Evolutionary conservation across 1,140 invertebrate genomes (phyloP), one percentile per base, ranked within the genome.

Genomic region (Tetraneura akinire): DNA sequence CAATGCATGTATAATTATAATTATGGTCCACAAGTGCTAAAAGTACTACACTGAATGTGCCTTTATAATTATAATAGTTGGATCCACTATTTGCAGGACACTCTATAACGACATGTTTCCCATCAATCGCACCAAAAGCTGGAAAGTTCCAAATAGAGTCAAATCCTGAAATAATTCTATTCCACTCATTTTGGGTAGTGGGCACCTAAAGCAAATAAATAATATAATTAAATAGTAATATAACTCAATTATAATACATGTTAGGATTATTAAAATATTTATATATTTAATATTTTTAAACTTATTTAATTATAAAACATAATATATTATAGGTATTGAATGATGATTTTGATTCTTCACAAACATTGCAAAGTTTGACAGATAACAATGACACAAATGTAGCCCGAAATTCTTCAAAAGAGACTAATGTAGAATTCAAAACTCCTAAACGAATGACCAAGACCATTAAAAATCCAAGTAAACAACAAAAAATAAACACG

Each of bases 31-130:
- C 76, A 51, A 29, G 29, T 51, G 74, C 23, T 32, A 80, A 82
- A 21, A 89, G 81, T 42, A 88, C 86, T 55, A 87, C 84, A 32
- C 85, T 86, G 83, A 85, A 87, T 82, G 81, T 84, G 0, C 83
- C 60, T 82, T 88, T 88, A 64, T 87, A 87, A 81, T 88, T 88
- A 74, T 82, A 87, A 82, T 82, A 88, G 14, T 83, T 47, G 13
- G 84, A 83, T 53, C 86, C 86, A 66, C 81, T 83, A 49, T 84
- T 84, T 51, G 51, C 4, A 85, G 88, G 81, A 2, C 62, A 62
- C 51, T 83, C 74, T 74, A 86, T 85, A 13, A 81, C 16, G n/a
- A 87, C 73, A 76, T 87, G 85, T 68, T 86, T 87, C 5, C 86
- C 85, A 82, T 87, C 85, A 10, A 87, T 80, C 13, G 85, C 84